Percentiles rank a stretch among this genome's conserved stretches.
Conservation (phyloP, 2,797 vertebrate genomes). For the Schizopygopsis pylzovi region DNA sequence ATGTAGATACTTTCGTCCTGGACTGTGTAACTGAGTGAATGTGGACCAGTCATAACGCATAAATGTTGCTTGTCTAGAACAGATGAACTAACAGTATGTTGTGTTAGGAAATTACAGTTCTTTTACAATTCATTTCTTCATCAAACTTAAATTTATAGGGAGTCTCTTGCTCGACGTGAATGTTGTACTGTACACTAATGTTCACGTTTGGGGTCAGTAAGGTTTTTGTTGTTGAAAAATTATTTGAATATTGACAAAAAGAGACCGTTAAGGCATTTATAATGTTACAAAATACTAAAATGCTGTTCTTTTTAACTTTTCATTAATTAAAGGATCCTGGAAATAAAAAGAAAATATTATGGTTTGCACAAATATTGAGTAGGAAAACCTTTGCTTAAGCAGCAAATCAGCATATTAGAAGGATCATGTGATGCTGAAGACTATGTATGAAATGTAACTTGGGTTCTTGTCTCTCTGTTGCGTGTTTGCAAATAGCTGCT, state of each 20-base stretch:
- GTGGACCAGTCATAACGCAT: background rate
- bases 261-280: background rate
- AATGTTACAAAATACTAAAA: background rate
- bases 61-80: background rate
- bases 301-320: background rate
- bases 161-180: background rate
- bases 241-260: background rate
- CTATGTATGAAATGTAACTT: background rate
- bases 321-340: background rate
- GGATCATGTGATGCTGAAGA: background rate
- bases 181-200: background rate
- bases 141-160: background rate
- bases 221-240: background rate
- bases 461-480: conserved; percentile 16
- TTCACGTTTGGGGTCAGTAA: background rate
- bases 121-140: background rate
- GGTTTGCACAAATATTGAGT: background rate
- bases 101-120: background rate
- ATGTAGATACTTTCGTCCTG: background rate
- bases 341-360: background rate
- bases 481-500: conserved; percentile 78
- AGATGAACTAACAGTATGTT: background rate
- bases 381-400: background rate
- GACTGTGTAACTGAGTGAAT: background rate
- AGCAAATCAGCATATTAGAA: background rate